A percentile compares a stretch with the other conserved stretches of the same genome.
phyloP scores from a whole-genome alignment of 2,113 vertebrate genomes.

The Crocuta crocuta region DNA sequence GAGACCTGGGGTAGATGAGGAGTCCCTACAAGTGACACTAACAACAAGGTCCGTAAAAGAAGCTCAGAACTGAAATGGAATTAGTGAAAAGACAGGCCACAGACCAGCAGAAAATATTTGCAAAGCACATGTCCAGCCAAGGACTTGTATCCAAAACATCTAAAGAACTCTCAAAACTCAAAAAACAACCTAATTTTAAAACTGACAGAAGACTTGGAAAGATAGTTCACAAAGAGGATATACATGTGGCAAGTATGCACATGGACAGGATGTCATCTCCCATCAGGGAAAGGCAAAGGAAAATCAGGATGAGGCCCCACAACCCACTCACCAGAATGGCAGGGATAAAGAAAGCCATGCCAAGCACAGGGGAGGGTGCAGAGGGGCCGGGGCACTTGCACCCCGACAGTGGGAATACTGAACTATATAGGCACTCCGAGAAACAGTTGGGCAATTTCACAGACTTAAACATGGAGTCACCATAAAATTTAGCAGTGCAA shows the following conservation, averaged over 20 bases:
- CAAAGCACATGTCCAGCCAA: not conserved
- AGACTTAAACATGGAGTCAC: not conserved
- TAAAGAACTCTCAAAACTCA: not conserved
- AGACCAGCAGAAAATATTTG: not conserved
- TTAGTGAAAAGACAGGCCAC: not conserved
- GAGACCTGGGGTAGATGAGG: not conserved
- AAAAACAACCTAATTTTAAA: not conserved
- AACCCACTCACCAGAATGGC: not conserved
- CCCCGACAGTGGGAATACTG: not conserved
- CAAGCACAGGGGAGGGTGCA: no score
- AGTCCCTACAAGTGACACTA: not conserved
- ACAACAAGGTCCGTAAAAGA: not conserved
- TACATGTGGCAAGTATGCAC: not conserved
- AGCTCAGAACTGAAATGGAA: conserved; percentile 8
- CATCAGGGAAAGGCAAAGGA: not conserved
- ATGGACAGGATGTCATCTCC: not conserved
- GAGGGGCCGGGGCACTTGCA: not conserved
- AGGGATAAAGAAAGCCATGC: not conserved
- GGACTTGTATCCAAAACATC: not conserved
- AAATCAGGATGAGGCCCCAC: not conserved
- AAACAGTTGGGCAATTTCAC: not conserved
- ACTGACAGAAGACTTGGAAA: not conserved
- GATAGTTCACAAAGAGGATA: not conserved
- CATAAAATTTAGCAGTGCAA: not conserved
- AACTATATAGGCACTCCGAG: not conserved